Evolutionary conservation across 2,888 invertebrate species (phyloP), one percentile per base, ranked within the genome.

Genomic region (Dusona sp.): DNA sequence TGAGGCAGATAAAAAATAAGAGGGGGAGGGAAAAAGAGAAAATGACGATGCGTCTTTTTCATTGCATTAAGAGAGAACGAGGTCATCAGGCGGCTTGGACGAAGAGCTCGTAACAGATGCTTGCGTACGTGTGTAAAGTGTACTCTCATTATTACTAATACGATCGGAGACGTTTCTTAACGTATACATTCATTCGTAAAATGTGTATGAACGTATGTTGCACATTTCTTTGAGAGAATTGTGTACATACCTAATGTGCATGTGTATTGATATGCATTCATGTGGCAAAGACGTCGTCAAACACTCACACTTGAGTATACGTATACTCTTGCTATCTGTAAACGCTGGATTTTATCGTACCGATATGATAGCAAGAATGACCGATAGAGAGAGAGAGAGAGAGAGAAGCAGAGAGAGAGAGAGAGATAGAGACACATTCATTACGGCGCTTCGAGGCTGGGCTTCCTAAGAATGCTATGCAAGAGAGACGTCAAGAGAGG

Each of bases 41-140:
- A 57, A 57, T 42, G 68, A 78, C n/a, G 65, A 29, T 75, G 64
- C 75, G 64, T 51, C 38, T 51, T 11, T 22, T 38, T 48, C 42
- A 42, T 81, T 65, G 67, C 74, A 74, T 67, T 57, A 42, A 81
- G 42, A 82, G 57, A 74, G 68, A 84, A 84, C 84, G 84, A 84
- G 84, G 79, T 84, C 79, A 84, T 79, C 79, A 79, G 67, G 74
- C 83, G 42, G 57, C 48, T 83, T 36, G 73, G 80, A 73, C 42
- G 36, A 61, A 33, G 25, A 65, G 70, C 72, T 73, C 83, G 79
- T 67, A 67, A 73, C 72, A 57, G 73, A 84, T 73, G 79, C 51
- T 29, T 54, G 25, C 51, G 51, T 64, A 42, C 36, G 70, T 48
- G 74, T 57, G 29, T 36, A 57, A 65, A 67, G 13, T 65, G 45